Evolutionary conservation across 2,888 invertebrate species (phyloP), one percentile per base, ranked within the genome.

Genomic region (Lacanobia wlatinum): DNA sequence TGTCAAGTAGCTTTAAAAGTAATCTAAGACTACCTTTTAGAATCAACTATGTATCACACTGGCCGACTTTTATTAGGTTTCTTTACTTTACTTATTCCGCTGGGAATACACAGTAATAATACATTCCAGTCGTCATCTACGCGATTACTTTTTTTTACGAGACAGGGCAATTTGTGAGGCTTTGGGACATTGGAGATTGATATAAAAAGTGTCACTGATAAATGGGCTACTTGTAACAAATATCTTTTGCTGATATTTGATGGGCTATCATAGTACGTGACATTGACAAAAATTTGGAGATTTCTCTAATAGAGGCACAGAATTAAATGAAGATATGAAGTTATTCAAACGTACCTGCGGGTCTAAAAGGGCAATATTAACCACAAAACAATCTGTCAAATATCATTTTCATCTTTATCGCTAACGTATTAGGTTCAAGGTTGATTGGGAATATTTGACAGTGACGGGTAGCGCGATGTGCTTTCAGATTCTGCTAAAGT

Each of bases 71-170:
- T 73, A 67, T 43, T 34, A 50, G 8, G 28, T 50, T 34, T 34
- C 34, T 34, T 34, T 34, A 43, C 8, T 2, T 38, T 48, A 48
- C 50, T 56, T 50, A 76, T 56, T 43, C 43, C 34, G 6, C 3
- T 7, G 50, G 28, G 56, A 16, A 67, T 56, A 34, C 7, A 28
- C 14, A 10, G 40, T 56, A 34, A 56, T 23, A 34, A 56, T 56
- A 66, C 12, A 50, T 67, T 58, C 50, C 28, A 58, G 34, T 38
- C 12, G 43, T 77, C 58, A 58, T 43, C 23, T 46, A 52, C 38
- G 16, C 12, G 38, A 69, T 73, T 58, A 77, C 16, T 69, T 73
- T 73, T n/a, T 58, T 77, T n/a, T 69, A 21, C 12, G 23, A 14
- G n/a, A 38, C 18, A 38, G 52, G 58, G 46, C 43, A 52, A 58